Evolutionary conservation across 2,797 vertebrate genomes (phyloP).

Genomic region (Ceryle rudis): DNA sequence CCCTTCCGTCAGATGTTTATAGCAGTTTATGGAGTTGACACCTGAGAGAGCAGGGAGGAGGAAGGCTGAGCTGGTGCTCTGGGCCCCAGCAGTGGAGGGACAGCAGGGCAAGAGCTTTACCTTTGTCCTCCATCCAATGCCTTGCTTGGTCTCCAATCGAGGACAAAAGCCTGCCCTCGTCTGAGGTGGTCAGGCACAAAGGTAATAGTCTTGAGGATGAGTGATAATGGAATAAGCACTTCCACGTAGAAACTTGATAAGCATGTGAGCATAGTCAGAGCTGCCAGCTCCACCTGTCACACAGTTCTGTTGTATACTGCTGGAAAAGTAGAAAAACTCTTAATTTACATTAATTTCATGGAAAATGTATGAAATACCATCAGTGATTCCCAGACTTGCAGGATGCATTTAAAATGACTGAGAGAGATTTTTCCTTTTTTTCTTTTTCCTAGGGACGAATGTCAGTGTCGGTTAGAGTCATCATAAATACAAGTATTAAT

Average conservation of each 20-base stretch:
- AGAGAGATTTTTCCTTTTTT: not conserved
- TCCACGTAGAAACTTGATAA: not conserved
- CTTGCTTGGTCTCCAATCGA: accelerated
- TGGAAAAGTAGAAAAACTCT: not conserved
- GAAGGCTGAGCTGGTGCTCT: not conserved
- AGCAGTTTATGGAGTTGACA: not conserved
- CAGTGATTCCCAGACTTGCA: not conserved
- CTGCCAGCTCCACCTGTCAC: not conserved
- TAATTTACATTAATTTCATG: not conserved
- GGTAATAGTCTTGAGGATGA: not conserved
- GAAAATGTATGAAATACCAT: not conserved
- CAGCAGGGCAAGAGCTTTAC: not conserved
- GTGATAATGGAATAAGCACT: not conserved
- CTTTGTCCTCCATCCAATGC: not conserved
- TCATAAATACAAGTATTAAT: not conserved
- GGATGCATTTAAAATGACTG: not conserved
- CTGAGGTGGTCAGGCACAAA: not conserved
- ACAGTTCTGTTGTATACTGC: not conserved
- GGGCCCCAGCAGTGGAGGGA: not conserved
- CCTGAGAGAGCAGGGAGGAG: too few species aligned
- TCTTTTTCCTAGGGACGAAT: not conserved
- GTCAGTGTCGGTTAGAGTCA: not conserved
- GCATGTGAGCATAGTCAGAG: not conserved
- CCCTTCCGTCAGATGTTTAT: accelerated
- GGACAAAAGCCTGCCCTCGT: not conserved